Base-by-base conservation (phyloP, 1,140 invertebrate genomes). In the Neodiprion fabricii region DNA sequence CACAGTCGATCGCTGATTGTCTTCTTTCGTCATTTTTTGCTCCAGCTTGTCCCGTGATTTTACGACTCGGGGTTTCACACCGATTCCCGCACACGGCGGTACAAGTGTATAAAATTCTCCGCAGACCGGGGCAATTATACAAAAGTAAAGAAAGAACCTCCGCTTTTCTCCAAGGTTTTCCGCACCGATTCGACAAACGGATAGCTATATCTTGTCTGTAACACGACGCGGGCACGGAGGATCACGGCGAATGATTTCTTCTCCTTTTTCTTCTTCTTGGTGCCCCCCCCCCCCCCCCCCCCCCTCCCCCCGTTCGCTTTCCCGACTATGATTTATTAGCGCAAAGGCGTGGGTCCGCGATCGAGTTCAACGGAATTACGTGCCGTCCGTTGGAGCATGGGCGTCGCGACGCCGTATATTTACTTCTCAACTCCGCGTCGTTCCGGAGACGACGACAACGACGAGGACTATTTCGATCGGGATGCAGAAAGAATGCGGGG, bases 231-330 rank as follows among this genome's bases (percentile, higher is more conserved):
- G 28, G 28, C 28, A 5, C 28, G 28, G 28, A 40, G 28, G 28
- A 40, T 40, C 28, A 5, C 28, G 28, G 28, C 5, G 28, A 84
- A 83, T 81, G 79, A 79, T 81, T 78, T 77, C 76, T 74, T 76
- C 77, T 74, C 76, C 72, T 76, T 69, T 61, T 49, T 74, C 28
- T 40, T 75, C 65, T 73, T 73, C 12, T 67, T 73, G 71, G 12
- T 68, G 17, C 49, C 66, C 70, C 67, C 50, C 12, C 67, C 17
- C 11, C 67, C 17, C 11, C 67, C 17, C 11, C n/a, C n/a, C 49
- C 66, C 70, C 67, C 50, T 10, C 67, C 50, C 12, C 67, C 17
- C 11, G 14, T 48, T 21, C 17, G 70, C 17, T 40, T 61, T 61
- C 8, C 53, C n/a, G n/a, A 17, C 11, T 61, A 61, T 61, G 53